Conservation (phyloP, 2,113 vertebrate genomes). For the Montifringilla adamsi region DNA sequence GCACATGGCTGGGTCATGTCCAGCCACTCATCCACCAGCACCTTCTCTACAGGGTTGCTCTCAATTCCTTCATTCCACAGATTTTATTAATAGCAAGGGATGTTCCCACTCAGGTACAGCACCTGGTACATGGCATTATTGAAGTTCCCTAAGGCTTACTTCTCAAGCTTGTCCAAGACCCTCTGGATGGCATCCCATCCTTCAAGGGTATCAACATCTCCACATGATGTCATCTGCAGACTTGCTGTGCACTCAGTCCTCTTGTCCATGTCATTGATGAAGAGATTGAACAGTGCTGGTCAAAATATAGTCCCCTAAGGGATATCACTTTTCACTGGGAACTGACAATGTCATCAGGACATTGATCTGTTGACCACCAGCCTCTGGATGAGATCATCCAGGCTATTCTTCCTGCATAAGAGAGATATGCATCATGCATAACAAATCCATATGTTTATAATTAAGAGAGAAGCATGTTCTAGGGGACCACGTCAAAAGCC, state of each 20-base stretch:
- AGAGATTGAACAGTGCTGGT: not conserved
- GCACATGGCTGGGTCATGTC: not conserved
- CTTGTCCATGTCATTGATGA: not conserved
- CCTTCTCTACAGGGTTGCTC: rapidly evolving
- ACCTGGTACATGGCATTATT: not conserved
- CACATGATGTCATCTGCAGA: not conserved
- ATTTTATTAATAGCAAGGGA: not conserved
- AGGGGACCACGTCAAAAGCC: not conserved
- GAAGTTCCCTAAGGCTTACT: not conserved
- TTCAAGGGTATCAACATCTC: not conserved
- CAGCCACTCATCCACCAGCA: no score
- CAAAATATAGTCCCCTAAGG: not conserved
- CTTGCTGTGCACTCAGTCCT: not conserved
- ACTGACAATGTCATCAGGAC: not conserved
- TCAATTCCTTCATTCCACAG: not conserved
- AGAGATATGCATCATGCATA: not conserved
- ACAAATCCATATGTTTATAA: not conserved
- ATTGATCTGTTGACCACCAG: no score
- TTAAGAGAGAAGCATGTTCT: not conserved
- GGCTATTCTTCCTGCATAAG: not conserved
- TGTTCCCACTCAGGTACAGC: not conserved
- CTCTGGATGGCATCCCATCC: not conserved
- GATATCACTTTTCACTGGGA: not conserved
- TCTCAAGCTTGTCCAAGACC: not conserved
- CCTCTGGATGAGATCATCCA: not conserved